phyloP scores from a whole-genome alignment of 2,888 invertebrate species.

The Amphipyra tragopoginis region DNA sequence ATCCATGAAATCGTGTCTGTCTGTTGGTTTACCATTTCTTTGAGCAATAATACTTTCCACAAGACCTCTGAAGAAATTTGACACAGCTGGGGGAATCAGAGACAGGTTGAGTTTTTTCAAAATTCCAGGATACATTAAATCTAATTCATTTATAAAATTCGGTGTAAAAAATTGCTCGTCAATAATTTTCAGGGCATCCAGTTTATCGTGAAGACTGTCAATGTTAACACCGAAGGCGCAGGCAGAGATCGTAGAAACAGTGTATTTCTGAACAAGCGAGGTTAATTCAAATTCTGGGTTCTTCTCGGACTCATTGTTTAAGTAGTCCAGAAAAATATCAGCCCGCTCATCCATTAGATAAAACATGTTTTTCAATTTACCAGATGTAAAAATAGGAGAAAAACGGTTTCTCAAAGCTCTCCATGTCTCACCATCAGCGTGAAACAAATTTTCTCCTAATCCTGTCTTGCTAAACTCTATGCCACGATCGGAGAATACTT shows the following conservation, averaged over 20 bases:
- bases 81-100: slow-evolving; percentile 58
- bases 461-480: slow-evolving; percentile 68
- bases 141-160: slow-evolving; percentile 57
- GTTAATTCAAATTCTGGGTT: slow-evolving; percentile 63
- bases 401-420: slow-evolving; percentile 66
- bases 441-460: slow-evolving; percentile 72
- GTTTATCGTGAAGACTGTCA: slow-evolving; percentile 55
- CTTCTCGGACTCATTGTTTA: slow-evolving; percentile 42
- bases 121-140: slow-evolving; percentile 72
- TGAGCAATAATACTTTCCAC: slow-evolving; percentile 60
- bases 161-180: slow-evolving; percentile 45
- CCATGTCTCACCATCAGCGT: slow-evolving; percentile 73
- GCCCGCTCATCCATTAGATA: slow-evolving; percentile 66
- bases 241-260: slow-evolving; percentile 66
- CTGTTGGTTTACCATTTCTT: slow-evolving; percentile 65
- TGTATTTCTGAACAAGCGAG: slow-evolving; percentile 64
- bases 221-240: slow-evolving; percentile 71
- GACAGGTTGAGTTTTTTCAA: slow-evolving; percentile 63
- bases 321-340: slow-evolving; percentile 62
- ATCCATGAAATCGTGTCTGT: slow-evolving; percentile 74
- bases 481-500: slow-evolving; percentile 70
- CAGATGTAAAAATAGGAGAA: slow-evolving; percentile 75
- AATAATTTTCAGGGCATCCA: slow-evolving; percentile 43
- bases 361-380: slow-evolving; percentile 77
- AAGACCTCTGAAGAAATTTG: slow-evolving; percentile 62